Base-by-base conservation (phyloP, 1,140 invertebrate genomes). In the Scaptomyza montana region DNA sequence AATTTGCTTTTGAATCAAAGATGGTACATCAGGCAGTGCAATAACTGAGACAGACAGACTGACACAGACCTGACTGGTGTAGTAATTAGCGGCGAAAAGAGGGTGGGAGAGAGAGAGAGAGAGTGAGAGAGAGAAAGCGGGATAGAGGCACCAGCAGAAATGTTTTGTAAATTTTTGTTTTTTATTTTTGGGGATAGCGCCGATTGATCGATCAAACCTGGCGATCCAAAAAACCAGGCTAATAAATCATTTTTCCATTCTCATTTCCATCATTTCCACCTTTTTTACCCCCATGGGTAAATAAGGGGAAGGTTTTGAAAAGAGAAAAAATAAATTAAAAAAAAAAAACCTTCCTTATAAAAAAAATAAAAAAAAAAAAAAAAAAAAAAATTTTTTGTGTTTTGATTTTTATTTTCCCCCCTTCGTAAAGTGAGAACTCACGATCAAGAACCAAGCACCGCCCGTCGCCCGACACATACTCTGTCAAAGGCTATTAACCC, bases 401-500 rank as follows among this genome's bases (percentile, higher is more conserved):
- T 30, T 30, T 30, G 6, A 6, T 30, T 30, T 30, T 7, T 30
- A 33, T 59, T 63, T 60, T 13, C 54, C 28, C 41, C 53, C 21
- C 21, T 25, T 7, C 36, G 30, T 70, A 81, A 87, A 87, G 82
- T 87, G 82, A 86, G 82, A 86, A 86, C 82, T 86, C 82, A 87
- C 82, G 82, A 87, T 64, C 78, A 43, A 43, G 39, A 43, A n/a
- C 12, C 39, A 43, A 43, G 78, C 77, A 81, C 84, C 82, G 78
- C 82, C 82, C 74, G 81, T 64, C 74, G 30, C 30, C 30, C 30
- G 30, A 25, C 60, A 25, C 2, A 25, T 70, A 53, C 66, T 75
- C 79, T 86, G 78, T 81, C 82, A 87, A 79, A 87, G 84, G 84
- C 84, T 87, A 87, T 87, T 87, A 87, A 87, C 84, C 84, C 79